Evolutionary conservation across 2,888 invertebrate species (phyloP).

Genomic region (Troilus luridus): DNA sequence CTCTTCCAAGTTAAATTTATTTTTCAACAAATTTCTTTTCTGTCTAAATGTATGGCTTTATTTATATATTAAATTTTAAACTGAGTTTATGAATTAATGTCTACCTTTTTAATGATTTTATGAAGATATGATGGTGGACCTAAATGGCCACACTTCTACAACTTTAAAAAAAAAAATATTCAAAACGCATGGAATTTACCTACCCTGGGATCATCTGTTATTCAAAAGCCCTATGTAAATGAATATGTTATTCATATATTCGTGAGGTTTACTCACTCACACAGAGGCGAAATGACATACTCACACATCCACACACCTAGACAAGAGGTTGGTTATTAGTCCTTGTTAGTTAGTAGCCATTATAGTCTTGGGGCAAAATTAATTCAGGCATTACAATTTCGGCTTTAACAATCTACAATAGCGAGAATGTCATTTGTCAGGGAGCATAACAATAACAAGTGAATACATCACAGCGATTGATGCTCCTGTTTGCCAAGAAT

Average conservation of each 20-base stretch:
- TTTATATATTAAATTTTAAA: too few species aligned
- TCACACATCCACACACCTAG: not conserved
- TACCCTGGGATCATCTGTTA: not conserved
- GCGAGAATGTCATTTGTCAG: not conserved
- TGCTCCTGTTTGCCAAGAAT: not conserved
- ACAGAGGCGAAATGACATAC: not conserved
- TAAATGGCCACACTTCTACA: not conserved
- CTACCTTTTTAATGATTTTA: too few species aligned
- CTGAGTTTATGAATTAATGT: too few species aligned
- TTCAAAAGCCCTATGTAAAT: not conserved
- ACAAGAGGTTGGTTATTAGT: not conserved
- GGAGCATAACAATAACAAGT: not conserved
- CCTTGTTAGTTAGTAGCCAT: not conserved
- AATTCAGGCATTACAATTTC: not conserved
- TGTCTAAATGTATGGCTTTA: too few species aligned
- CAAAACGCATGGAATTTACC: not conserved
- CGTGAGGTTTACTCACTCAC: not conserved
- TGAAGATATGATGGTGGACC: too few species aligned
- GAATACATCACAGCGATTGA: not conserved
- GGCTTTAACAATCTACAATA: slow-evolving; percentile 17
- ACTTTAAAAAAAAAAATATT: not conserved
- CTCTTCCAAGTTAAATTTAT: too few species aligned
- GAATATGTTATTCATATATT: not conserved
- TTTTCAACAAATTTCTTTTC: too few species aligned
- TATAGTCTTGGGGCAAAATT: not conserved